Evolutionary conservation across 1,140 invertebrate species (phyloP), one percentile per base, ranked within the genome.

Genomic region (Bicyclus anynana): DNA sequence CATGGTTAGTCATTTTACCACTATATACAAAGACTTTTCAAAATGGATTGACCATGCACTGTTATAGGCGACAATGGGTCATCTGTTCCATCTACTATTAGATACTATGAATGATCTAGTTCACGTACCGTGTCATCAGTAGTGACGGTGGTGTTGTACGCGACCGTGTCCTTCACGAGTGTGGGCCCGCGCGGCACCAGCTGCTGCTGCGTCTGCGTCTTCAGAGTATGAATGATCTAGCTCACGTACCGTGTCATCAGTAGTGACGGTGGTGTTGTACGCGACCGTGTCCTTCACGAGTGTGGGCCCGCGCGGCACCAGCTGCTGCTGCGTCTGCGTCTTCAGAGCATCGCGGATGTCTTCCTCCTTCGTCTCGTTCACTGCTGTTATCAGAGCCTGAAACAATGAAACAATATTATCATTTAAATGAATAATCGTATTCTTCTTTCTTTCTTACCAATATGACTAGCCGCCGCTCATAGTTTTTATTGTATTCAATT

Each of bases 81-180:
- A n/a, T n/a, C n/a, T n/a, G n/a, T n/a, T n/a, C n/a, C n/a, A n/a
- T n/a, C n/a, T n/a, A n/a, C n/a, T n/a, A n/a, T n/a, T n/a, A n/a
- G n/a, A n/a, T n/a, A n/a, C n/a, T n/a, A n/a, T n/a, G n/a, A n/a
- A n/a, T n/a, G n/a, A n/a, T n/a, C n/a, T n/a, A n/a, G n/a, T n/a
- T n/a, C n/a, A n/a, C n/a, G n/a, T n/a, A 88, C 90, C 33, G 93
- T 94, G 62, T 96, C 94, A 90, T 96, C 95, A 46, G 95, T 96
- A 84, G 96, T 95, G 67, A 94, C 92, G 23, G 94, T 94, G 77
- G 95, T 95, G 60, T 93, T 93, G 54, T 92, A 94, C 61, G 93
- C 93, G 60, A 91, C 91, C 2, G 93, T 93, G 70, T 95, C 94
- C 68, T 93, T 93, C n/a, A 96, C 89, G 46, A 97, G 77, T 57